Evolutionary conservation across 2,888 invertebrate species (phyloP).

Genomic region (Polyommatus iphigenia): DNA sequence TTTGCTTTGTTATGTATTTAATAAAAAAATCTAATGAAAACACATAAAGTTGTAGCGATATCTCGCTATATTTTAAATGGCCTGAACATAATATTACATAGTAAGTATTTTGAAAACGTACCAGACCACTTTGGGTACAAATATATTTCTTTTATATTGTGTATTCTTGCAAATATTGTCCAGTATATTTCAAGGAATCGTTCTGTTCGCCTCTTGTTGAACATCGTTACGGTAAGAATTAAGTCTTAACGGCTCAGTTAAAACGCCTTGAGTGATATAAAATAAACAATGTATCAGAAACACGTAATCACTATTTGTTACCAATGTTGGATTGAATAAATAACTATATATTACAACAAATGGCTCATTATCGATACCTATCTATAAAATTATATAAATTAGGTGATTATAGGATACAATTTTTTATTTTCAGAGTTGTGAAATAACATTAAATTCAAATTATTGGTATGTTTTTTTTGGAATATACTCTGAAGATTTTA

Average conservation of each 20-base stretch:
- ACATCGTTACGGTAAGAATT: conserved; percentile 52
- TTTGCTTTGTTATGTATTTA: too few relatives aligned
- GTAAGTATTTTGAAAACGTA: too few relatives aligned
- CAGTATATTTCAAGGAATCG: conserved; percentile 26
- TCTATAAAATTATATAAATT: not conserved
- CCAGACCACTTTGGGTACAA: too few relatives aligned
- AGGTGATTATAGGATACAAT: not conserved
- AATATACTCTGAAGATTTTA: too few relatives aligned
- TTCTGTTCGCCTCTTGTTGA: conserved; percentile 42
- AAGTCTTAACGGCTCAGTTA: conserved; percentile 51
- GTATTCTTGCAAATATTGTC: conserved; percentile 32
- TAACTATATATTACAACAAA: not conserved
- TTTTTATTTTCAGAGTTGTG: not conserved
- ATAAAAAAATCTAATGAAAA: too few relatives aligned
- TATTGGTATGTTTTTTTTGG: too few relatives aligned
- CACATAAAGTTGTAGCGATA: too few relatives aligned
- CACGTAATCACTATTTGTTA: conserved; percentile 3
- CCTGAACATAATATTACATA: too few relatives aligned
- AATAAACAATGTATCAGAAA: conserved; percentile 36
- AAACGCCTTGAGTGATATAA: conserved; percentile 50
- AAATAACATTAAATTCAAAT: too few relatives aligned
- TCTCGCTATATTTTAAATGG: too few relatives aligned
- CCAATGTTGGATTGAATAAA: not conserved
- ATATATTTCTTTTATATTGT: not conserved
- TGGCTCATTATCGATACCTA: not conserved